Percentiles rank a stretch among this genome's conserved stretches.
phyloP scores from a whole-genome alignment of 2,888 invertebrate genomes.

The Apomyelois bistriatella region DNA sequence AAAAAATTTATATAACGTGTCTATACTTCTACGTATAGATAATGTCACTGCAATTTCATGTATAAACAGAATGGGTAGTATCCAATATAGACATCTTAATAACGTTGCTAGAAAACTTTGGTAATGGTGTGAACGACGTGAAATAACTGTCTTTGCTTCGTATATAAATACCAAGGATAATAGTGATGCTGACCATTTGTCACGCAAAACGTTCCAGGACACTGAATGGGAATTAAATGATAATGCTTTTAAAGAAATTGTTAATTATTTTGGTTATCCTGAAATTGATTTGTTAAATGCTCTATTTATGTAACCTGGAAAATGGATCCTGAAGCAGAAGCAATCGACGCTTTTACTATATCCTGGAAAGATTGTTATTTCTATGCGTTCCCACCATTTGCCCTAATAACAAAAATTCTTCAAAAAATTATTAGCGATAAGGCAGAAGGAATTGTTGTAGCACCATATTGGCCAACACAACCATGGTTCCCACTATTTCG shows the following conservation, averaged over 20 bases:
- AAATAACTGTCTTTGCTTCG: background rate
- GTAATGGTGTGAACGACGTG: background rate
- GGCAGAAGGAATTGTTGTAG: conserved; percentile 1
- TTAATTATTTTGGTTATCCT: no score
- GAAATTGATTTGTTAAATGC: no score
- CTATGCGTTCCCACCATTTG: conserved; percentile 4
- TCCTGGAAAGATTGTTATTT: background rate
- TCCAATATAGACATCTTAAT: background rate
- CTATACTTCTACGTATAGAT: background rate
- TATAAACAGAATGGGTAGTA: background rate
- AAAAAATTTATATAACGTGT: background rate
- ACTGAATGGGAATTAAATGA: no score
- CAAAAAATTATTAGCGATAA: conserved; percentile 5
- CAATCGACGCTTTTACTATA: no score
- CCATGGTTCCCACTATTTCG: background rate
- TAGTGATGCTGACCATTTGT: background rate
- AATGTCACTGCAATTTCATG: background rate
- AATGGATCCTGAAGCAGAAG: no score
- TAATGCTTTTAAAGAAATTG: no score
- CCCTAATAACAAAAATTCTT: background rate
- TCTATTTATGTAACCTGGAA: no score
- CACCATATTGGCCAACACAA: background rate
- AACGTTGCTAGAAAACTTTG: background rate
- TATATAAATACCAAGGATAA: background rate
- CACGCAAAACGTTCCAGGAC: background rate